Conservation (phyloP, 2,113 vertebrate genomes). For the Myxocyprinus asiaticus region DNA sequence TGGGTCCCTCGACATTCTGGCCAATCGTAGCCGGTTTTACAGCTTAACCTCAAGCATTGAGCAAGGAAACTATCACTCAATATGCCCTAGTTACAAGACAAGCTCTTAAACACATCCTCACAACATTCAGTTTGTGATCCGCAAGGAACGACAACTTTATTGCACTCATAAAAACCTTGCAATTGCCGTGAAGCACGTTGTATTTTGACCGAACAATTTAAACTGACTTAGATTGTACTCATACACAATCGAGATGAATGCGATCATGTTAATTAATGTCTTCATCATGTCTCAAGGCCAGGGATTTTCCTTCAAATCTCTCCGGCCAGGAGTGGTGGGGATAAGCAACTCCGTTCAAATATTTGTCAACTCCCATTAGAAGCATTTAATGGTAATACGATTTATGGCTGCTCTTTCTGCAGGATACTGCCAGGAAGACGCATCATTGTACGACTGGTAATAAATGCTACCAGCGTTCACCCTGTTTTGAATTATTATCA, state of each 20-base stretch:
- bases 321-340: conserved; percentile 83
- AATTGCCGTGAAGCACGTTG: conserved; percentile 85
- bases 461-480: conserved; percentile 87
- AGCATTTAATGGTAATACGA: conserved; percentile 95
- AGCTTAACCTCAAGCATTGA: not conserved
- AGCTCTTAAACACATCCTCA: conserved; percentile 43
- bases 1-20: not conserved
- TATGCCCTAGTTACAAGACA: conserved; percentile 19
- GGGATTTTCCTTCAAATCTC: conserved; percentile 77
- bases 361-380: conserved; percentile 98
- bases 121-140: conserved; percentile 62
- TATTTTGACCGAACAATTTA: conserved; percentile 86
- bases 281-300: conserved; percentile 75
- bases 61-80: not conserved
- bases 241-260: conserved; percentile 86
- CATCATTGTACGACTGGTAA: conserved; percentile 78
- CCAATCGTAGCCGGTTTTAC: not conserved
- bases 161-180: conserved; percentile 86
- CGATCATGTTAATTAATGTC: no score
- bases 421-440: conserved; percentile 85
- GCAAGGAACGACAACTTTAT: conserved; percentile 76
- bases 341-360: conserved; percentile 87
- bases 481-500: conserved; percentile 80
- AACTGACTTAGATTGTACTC: conserved; percentile 90
- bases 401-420: conserved; percentile 90